These are phyloP conservation scores for Teleogryllus oceanicus DNA, from an alignment of 2,888 invertebrate genomes.

Conservation along the genomic window DNA sequence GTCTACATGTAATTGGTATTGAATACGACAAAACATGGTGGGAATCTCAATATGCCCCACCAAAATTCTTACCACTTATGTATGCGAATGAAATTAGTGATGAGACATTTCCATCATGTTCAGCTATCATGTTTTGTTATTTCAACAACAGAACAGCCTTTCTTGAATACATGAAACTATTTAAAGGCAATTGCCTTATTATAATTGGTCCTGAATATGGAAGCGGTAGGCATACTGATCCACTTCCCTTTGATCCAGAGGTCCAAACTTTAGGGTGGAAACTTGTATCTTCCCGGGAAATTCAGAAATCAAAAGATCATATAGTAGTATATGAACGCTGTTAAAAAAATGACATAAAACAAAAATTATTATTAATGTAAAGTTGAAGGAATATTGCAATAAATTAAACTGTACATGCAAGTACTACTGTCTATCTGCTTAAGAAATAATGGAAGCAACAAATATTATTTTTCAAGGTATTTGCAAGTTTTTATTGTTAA, in stretches of 20 bases:
- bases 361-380: no score
- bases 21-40: conserved; percentile 81
- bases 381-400: no score
- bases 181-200: conserved; percentile 62
- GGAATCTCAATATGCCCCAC: conserved; percentile 62
- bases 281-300: conserved; percentile 55
- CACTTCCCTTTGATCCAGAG: conserved; percentile 61
- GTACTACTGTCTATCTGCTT: no score
- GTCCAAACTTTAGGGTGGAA: conserved; percentile 54
- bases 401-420: no score
- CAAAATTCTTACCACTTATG: conserved; percentile 64
- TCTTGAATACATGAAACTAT: conserved; percentile 61
- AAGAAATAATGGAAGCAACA: no score
- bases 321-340: conserved; percentile 58
- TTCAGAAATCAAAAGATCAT: conserved; percentile 61
- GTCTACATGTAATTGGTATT: conserved; percentile 61
- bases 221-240: conserved; percentile 65
- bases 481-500: no score
- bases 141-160: conserved; percentile 73
- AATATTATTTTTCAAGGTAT: no score
- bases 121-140: conserved; percentile 72
- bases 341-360: no score
- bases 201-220: conserved; percentile 69
- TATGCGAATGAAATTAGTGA: conserved; percentile 50
- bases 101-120: conserved; percentile 40